Evolutionary conservation across 1,140 invertebrate species (phyloP).

Genomic region (Sogatella furcifera): DNA sequence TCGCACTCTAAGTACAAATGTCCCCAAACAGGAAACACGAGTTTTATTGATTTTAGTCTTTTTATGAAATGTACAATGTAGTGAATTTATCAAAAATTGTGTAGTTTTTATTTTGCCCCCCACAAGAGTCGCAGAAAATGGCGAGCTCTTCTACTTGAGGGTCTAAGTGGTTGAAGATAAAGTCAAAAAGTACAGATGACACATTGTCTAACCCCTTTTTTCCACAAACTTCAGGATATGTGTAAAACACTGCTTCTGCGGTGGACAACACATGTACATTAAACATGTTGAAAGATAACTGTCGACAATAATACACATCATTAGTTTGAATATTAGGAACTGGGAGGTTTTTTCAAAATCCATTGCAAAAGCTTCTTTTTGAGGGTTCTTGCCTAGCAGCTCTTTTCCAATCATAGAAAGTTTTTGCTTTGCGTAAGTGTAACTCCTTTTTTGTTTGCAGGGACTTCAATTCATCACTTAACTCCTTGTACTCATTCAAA

Average conservation of each 20-base stretch:
- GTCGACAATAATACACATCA: not conserved
- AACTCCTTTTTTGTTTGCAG: not conserved
- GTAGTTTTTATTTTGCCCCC: not conserved
- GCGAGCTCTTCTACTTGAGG: not conserved
- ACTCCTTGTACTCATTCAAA: not conserved
- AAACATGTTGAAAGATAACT: not conserved
- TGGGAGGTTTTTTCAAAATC: not conserved
- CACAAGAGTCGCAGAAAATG: not conserved
- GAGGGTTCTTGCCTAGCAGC: not conserved
- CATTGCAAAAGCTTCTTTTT: not conserved
- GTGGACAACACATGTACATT: constrained; percentile 2
- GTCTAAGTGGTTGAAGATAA: not conserved
- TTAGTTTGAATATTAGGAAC: not conserved
- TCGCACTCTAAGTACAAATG: constrained; percentile 22
- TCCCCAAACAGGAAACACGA: constrained; percentile 19
- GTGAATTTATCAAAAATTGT: not conserved
- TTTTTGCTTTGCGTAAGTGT: not conserved
- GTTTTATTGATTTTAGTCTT: constrained; percentile 14
- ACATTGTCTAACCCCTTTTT: not conserved
- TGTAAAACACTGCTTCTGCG: not conserved
- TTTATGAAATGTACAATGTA: constrained; percentile 18
- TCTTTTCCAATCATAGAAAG: not conserved
- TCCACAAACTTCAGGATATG: not conserved
- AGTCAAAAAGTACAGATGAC: not conserved
- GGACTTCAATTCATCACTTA: not conserved